Conservation (phyloP, 2,888 invertebrate species). For the Drosophila picticornis region DNA sequence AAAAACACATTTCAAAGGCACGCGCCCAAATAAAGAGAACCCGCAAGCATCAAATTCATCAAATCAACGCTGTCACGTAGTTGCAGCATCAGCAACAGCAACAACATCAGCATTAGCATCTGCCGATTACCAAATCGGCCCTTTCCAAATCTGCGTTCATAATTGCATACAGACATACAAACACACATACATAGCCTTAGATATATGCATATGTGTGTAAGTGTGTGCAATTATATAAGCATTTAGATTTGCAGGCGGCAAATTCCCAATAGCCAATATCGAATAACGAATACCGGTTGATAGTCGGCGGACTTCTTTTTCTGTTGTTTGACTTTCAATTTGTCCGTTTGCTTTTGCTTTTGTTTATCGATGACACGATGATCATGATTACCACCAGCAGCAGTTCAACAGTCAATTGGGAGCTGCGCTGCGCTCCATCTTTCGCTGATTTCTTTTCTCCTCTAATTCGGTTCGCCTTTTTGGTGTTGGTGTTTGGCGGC, state of each 20-base stretch:
- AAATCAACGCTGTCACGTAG: slow-evolving; percentile 13
- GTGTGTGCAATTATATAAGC: slow-evolving; percentile 13
- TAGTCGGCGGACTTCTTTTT: slow-evolving; percentile 13
- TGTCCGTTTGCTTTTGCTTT: slow-evolving; percentile 43
- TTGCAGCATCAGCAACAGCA: slow-evolving; percentile 27
- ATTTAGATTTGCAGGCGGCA: slow-evolving; percentile 30
- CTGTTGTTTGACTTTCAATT: slow-evolving; percentile 46
- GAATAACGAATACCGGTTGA: slow-evolving; percentile 31
- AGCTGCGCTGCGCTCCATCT: slow-evolving; percentile 19
- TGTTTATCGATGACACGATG: slow-evolving; percentile 68
- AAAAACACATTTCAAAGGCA: slow-evolving; percentile 43
- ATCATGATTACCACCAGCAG: slow-evolving; percentile 53
- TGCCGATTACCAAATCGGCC: slow-evolving; percentile 57
- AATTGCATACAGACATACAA: slow-evolving; percentile 48
- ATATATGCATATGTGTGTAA: slow-evolving; percentile 1
- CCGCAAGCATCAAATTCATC: slow-evolving; percentile 32
- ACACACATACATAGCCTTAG: slow-evolving; percentile 4
- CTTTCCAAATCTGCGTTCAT: slow-evolving; percentile 68
- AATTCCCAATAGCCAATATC: slow-evolving; percentile 14
- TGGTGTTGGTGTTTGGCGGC: slow-evolving; percentile 21
- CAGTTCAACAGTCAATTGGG: slow-evolving; percentile 56
- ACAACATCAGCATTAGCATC: slow-evolving; percentile 30
- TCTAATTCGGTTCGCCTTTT: slow-evolving; percentile 45
- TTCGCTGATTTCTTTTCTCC: slow-evolving; percentile 28
- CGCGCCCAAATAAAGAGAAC: slow-evolving; percentile 31